Percentiles rank a stretch among this genome's conserved stretches.
These are phyloP conservation scores for Andricus curvator DNA, from an alignment of 2,888 invertebrate genomes.

Conservation along the genomic window DNA sequence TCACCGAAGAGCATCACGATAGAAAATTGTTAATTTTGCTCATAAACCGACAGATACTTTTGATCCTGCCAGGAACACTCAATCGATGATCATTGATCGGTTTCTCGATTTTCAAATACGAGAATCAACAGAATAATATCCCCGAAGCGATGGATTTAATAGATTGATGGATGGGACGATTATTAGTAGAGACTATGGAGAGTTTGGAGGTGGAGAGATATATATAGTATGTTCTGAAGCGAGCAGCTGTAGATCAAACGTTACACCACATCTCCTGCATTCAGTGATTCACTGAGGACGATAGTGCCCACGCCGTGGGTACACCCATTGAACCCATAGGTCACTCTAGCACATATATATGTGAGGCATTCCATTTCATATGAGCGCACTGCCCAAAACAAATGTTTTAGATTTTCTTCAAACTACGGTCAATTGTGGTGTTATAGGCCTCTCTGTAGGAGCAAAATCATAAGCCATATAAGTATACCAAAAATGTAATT, in stretches of 20 bases:
- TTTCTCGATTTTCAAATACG: constrained; percentile 17
- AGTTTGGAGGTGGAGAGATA: not conserved
- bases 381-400: no score
- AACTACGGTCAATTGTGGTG: no score
- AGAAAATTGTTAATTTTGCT: not conserved
- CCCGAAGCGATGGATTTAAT: constrained; percentile 13
- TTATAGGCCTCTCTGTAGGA: no score
- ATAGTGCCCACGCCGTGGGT: not conserved
- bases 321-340: not conserved
- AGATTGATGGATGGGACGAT: not conserved
- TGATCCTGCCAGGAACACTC: constrained; percentile 3
- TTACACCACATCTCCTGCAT: constrained; percentile 13
- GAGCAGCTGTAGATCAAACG: constrained; percentile 24
- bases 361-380: no score
- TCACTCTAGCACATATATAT: no score
- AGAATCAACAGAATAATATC: constrained; percentile 15
- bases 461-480: no score
- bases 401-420: no score
- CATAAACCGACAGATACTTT: not conserved
- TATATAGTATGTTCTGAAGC: not conserved
- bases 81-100: not conserved
- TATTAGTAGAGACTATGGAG: not conserved
- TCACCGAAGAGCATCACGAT: not conserved
- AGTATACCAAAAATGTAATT: no score
- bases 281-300: not conserved